phyloP scores from a whole-genome alignment of 2,113 vertebrate genomes.

The Sinocyclocheilus maitianheensis region DNA sequence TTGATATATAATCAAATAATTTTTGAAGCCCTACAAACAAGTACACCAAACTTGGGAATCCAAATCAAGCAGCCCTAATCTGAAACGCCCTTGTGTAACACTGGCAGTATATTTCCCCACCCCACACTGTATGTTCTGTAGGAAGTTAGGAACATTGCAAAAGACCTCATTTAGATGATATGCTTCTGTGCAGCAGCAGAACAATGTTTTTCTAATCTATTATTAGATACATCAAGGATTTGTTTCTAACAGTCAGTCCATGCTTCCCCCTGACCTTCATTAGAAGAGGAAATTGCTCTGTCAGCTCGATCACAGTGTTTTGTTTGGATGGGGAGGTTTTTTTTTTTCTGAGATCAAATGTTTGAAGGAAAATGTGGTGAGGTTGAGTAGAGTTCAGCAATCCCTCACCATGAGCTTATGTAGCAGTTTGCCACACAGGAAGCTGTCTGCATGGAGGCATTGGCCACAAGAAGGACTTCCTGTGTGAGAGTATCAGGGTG shows the following conservation, averaged over 20 bases:
- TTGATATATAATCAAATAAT: too few species aligned
- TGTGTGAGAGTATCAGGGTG: constrained; percentile 47
- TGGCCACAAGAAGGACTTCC: constrained; percentile 57
- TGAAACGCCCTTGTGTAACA: neutral
- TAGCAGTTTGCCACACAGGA: constrained; percentile 64
- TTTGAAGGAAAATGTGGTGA: neutral
- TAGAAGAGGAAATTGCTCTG: constrained; percentile 14
- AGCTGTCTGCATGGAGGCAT: constrained; percentile 54
- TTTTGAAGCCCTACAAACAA: too few species aligned
- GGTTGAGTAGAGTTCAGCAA: constrained; percentile 23
- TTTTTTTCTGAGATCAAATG: too few species aligned
- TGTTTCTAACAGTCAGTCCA: neutral
- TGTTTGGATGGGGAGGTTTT: constrained; percentile 8
- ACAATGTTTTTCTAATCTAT: neutral
- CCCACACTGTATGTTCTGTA: neutral
- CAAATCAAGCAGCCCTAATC: neutral
- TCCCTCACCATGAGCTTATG: constrained; percentile 53
- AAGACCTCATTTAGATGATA: neutral
- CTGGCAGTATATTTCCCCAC: neutral
- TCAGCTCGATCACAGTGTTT: constrained; percentile 8
- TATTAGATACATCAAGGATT: constrained; percentile 11
- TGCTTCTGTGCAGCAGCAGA: neutral
- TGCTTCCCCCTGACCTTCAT: constrained; percentile 23
- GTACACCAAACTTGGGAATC: neutral
- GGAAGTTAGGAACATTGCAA: neutral